These are phyloP conservation scores for Thereva unica DNA, from an alignment of 2,888 invertebrate species.

Conservation along the genomic window DNA sequence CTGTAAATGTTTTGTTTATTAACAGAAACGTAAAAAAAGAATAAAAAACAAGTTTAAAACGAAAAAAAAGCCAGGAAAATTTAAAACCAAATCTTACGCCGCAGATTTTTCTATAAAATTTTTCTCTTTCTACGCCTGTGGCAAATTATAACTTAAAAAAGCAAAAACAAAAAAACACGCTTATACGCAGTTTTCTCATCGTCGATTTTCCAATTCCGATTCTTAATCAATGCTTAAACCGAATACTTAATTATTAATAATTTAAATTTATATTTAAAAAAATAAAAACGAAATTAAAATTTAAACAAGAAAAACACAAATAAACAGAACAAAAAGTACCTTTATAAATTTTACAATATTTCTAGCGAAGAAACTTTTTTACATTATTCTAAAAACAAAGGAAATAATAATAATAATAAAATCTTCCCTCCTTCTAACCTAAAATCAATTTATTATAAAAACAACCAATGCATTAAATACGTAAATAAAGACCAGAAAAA, in stretches of 20 bases:
- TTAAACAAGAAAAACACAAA: constrained; percentile 6
- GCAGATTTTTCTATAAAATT: constrained; percentile 21
- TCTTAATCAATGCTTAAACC: no score
- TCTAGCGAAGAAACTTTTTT: constrained; percentile 10
- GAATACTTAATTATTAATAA: no score
- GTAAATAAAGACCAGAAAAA: no score
- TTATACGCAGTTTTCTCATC: constrained; percentile 15
- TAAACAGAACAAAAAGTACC: constrained; percentile 21
- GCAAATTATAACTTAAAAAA: constrained; percentile 5
- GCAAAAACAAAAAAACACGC: constrained; percentile 10
- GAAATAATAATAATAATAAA: no score
- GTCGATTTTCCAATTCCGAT: constrained; percentile 21
- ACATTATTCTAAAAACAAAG: neutral
- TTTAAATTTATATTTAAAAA: no score
- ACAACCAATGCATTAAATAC: no score
- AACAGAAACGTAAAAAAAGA: neutral
- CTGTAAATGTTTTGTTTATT: no score
- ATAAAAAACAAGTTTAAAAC: constrained; percentile 2
- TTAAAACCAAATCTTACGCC: neutral
- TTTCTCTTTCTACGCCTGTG: constrained; percentile 24
- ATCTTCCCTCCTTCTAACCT: no score
- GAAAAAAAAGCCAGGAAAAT: neutral
- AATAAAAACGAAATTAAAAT: no score
- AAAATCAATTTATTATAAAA: no score
- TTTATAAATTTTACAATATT: constrained; percentile 18